phyloP scores from a whole-genome alignment of 2,888 invertebrate species.

The Acrocyrtus sp. region DNA sequence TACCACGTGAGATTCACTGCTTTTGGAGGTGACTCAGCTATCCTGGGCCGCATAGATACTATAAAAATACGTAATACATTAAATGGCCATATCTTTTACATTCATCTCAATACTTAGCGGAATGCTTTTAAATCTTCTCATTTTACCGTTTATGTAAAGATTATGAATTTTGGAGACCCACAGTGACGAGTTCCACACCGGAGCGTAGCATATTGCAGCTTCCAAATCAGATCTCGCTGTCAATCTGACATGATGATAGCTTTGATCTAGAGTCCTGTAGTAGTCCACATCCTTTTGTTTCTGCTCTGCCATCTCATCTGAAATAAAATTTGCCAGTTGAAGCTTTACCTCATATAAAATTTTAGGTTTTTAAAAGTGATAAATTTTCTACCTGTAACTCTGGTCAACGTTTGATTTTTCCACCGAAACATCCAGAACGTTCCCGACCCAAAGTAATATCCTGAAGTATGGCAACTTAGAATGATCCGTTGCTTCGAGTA shows the following conservation, averaged over 20 bases:
- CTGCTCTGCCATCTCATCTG: too few relatives aligned
- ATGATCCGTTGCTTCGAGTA: conserved; percentile 34
- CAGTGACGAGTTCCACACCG: conserved; percentile 58
- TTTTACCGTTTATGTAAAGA: conserved; percentile 53
- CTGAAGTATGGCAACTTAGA: conserved; percentile 32
- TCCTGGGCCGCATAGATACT: conserved; percentile 27
- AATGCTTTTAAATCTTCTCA: background rate
- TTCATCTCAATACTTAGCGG: too few relatives aligned
- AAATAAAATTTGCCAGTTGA: too few relatives aligned
- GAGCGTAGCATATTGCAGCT: conserved; percentile 50
- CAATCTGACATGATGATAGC: too few relatives aligned
- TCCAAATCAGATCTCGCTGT: conserved; percentile 40
- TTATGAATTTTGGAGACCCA: conserved; percentile 53
- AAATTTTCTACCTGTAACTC: background rate
- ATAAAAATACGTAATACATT: too few relatives aligned
- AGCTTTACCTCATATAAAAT: too few relatives aligned
- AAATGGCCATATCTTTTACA: too few relatives aligned
- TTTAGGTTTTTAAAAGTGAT: too few relatives aligned
- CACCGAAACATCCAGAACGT: conserved; percentile 53
- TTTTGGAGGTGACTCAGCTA: conserved; percentile 6
- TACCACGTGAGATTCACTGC: conserved; percentile 42
- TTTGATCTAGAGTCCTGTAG: too few relatives aligned
- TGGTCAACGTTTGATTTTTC: conserved; percentile 51
- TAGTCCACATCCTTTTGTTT: background rate
- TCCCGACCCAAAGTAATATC: conserved; percentile 56